These are phyloP conservation scores for Rynchops niger DNA, from an alignment of 2,113 vertebrate species.

Conservation along the genomic window DNA sequence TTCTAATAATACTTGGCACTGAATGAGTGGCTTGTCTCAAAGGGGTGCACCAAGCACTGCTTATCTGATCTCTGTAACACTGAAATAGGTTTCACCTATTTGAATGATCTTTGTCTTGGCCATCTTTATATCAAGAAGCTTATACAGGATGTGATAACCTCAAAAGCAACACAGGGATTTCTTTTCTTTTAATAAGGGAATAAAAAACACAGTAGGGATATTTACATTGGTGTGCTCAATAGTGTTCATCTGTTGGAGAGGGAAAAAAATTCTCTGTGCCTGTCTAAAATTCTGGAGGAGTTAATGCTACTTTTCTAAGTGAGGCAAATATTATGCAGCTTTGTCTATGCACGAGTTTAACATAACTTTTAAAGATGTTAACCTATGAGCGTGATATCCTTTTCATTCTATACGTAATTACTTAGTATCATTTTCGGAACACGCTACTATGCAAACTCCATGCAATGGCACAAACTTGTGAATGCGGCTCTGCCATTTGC, in stretches of 20 bases:
- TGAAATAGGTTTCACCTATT: conserved; percentile 23
- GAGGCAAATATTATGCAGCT: not conserved
- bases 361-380: not conserved
- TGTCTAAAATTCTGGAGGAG: not conserved
- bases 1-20: conserved; percentile 67
- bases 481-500: not conserved
- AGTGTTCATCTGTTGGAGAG: not conserved
- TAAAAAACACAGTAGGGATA: not conserved
- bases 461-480: not conserved
- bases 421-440: not conserved
- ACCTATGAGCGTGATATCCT: not conserved
- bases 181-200: not conserved
- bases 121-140: conserved; percentile 10
- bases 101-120: conserved; percentile 20
- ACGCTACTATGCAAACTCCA: not conserved
- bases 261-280: not conserved
- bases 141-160: not conserved
- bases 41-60: not conserved
- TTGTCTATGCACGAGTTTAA: not conserved
- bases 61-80: conserved; percentile 36
- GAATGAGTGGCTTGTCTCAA: conserved; percentile 57
- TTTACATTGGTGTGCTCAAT: not conserved
- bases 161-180: not conserved
- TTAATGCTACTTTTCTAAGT: not conserved
- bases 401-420: not conserved